Conservation (phyloP, 2,888 invertebrate species). For the Nowickia ferox region DNA sequence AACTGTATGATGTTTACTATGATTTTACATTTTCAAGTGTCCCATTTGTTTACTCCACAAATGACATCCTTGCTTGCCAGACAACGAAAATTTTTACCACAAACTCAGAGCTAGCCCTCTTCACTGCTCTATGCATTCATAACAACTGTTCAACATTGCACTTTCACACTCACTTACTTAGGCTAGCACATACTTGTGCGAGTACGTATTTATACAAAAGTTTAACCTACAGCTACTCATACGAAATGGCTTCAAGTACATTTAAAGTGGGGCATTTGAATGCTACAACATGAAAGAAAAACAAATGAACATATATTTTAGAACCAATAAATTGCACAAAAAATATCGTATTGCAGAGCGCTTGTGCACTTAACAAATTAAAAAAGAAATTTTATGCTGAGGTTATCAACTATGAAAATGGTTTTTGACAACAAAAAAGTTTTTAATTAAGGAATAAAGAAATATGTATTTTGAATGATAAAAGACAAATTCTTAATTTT, state of each 20-base stretch:
- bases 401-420: conserved; percentile 5
- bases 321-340: conserved; percentile 1
- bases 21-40: conserved; percentile 42
- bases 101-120: neutral
- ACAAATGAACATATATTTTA: conserved; percentile 5
- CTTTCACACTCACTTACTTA: conserved; percentile 16
- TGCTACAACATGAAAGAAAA: neutral
- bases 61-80: conserved; percentile 27
- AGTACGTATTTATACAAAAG: neutral
- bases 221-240: neutral
- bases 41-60: conserved; percentile 36
- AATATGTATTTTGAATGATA: neutral
- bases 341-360: neutral
- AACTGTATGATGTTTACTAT: conserved; percentile 8
- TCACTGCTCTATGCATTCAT: conserved; percentile 1
- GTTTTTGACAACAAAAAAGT: neutral
- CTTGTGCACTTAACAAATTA: conserved; percentile 2
- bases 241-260: conserved; percentile 33
- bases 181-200: neutral
- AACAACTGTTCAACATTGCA: conserved; percentile 31
- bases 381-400: neutral
- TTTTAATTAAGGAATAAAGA: neutral
- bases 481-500: neutral
- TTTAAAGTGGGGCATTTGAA: conserved; percentile 37
- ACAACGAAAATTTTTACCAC: conserved; percentile 45